A percentile compares a stretch with the other conserved stretches of the same genome.
Evolutionary conservation across 2,113 vertebrate species (phyloP).

Genomic region (Pyxicephalus adspersus): DNA sequence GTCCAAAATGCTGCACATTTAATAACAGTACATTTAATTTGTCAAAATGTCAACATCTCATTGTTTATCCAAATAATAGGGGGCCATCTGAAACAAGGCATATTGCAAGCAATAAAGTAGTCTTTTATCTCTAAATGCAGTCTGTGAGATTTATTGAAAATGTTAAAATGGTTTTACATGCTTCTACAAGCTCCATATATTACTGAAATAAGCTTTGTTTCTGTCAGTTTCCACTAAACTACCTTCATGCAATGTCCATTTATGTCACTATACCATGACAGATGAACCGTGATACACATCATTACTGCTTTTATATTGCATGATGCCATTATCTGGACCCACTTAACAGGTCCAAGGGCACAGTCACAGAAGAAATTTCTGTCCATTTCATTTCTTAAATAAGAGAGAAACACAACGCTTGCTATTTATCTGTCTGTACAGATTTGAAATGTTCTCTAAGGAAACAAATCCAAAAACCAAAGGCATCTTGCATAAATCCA

Average conservation of each 20-base stretch:
- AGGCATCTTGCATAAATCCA: too few relatives aligned
- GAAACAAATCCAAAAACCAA: neutral
- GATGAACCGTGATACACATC: conserved; percentile 59
- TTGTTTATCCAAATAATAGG: conserved; percentile 28
- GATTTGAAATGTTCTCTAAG: conserved; percentile 37
- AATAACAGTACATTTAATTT: neutral
- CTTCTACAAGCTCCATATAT: conserved; percentile 48
- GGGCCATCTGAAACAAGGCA: conserved; percentile 6
- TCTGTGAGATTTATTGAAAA: conserved; percentile 52
- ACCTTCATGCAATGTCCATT: conserved; percentile 56
- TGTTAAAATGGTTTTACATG: conserved; percentile 11
- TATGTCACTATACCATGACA: conserved; percentile 57
- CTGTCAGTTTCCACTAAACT: conserved; percentile 58
- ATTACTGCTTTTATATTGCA: conserved; percentile 62
- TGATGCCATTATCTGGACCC: conserved; percentile 58
- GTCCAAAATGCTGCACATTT: neutral
- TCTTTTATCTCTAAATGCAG: conserved; percentile 25
- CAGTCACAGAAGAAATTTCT: conserved; percentile 63
- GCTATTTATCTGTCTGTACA: conserved; percentile 24
- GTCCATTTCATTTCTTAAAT: conserved; percentile 62
- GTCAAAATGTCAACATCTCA: neutral
- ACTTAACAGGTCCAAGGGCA: conserved; percentile 62
- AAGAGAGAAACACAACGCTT: conserved; percentile 59
- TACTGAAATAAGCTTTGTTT: conserved; percentile 45
- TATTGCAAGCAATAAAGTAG: neutral